These are phyloP conservation scores for Ericerus pela DNA, from an alignment of 1,140 invertebrate species.

Conservation along the genomic window DNA sequence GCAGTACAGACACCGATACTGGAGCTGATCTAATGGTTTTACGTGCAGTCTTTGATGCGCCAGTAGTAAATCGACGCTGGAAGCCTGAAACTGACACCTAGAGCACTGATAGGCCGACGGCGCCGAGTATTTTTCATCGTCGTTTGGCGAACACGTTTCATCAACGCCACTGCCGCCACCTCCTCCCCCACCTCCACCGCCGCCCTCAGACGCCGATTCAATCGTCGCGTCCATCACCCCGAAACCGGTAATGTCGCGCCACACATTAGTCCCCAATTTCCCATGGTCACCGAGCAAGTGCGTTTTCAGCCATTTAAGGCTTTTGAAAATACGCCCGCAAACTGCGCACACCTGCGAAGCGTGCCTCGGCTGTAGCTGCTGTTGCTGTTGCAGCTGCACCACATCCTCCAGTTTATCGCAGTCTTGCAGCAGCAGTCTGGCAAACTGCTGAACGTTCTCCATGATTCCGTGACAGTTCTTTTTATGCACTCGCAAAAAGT, in stretches of 20 bases:
- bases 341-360: constrained; percentile 70
- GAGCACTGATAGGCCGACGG: neutral
- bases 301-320: constrained; percentile 74
- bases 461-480: constrained; percentile 93
- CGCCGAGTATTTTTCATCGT: neutral
- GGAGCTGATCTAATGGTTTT: neutral
- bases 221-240: neutral
- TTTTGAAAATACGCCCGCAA: constrained; percentile 74
- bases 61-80: neutral
- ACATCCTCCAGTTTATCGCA: constrained; percentile 27
- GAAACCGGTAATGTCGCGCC: neutral
- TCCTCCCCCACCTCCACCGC: too few relatives aligned
- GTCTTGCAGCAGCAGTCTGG: neutral
- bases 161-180: too few relatives aligned
- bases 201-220: too few relatives aligned
- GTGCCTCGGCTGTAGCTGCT: constrained; percentile 33
- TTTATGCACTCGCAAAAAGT: constrained; percentile 91
- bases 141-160: neutral
- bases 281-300: constrained; percentile 79
- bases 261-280: constrained; percentile 35
- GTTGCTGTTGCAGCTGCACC: constrained; percentile 37
- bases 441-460: constrained; percentile 37
- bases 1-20: constrained; percentile 9
- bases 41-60: neutral
- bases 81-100: neutral